Conservation (phyloP, 2,113 vertebrate genomes). For the Crotophaga sulcirostris region DNA sequence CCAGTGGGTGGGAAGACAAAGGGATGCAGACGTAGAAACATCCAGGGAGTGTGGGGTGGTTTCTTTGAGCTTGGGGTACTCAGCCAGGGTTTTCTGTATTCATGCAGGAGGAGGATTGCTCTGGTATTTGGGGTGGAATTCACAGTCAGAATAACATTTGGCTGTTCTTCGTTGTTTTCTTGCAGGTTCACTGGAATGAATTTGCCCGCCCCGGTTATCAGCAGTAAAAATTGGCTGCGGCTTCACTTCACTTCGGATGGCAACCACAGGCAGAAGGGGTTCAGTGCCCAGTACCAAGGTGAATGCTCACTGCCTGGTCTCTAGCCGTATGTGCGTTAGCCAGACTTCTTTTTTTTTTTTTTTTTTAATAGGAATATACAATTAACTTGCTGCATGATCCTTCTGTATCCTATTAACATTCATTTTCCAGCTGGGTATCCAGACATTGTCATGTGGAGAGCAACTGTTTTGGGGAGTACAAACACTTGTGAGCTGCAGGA, state of each 20-base stretch:
- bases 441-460: rapidly evolving
- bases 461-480: too few species aligned
- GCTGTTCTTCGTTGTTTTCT: not conserved
- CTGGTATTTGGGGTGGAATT: rapidly evolving
- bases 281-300: conserved; percentile 99
- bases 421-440: not conserved
- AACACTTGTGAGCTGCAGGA: not conserved
- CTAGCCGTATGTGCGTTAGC: rapidly evolving
- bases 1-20: not conserved
- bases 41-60: rapidly evolving
- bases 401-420: not conserved
- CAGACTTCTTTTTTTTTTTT: too few species aligned
- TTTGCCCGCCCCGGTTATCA: conserved; percentile 94
- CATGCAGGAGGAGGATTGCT: rapidly evolving
- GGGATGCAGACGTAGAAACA: rapidly evolving
- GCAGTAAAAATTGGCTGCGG: conserved; percentile 97
- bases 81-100: rapidly evolving
- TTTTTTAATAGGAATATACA: not conserved
- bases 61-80: rapidly evolving
- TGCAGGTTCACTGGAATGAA: conserved; percentile 94
- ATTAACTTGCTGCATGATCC: not conserved
- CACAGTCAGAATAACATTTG: rapidly evolving
- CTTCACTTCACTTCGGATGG: conserved; percentile 95
- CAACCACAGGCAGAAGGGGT: conserved; percentile 94
- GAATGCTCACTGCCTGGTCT: not conserved